phyloP scores from a whole-genome alignment of 2,888 invertebrate species.

The Dynastes tityus region DNA sequence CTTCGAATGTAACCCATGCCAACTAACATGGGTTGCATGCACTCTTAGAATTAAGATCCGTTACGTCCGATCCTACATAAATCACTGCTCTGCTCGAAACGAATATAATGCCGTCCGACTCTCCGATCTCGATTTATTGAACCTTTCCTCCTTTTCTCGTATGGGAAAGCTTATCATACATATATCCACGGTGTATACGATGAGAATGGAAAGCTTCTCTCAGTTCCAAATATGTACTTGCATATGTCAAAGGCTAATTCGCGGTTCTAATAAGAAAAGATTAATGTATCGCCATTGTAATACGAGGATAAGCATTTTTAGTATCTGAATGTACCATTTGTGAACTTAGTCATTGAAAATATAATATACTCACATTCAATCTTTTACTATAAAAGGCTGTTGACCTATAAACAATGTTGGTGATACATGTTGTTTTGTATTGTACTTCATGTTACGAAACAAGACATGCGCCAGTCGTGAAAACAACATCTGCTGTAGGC shows the following conservation, averaged over 20 bases:
- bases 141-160: conserved; percentile 7
- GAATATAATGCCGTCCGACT: background rate
- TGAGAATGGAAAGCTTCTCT: background rate
- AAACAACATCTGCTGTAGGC: too few species aligned
- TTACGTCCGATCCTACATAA: conserved; percentile 9
- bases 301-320: too few species aligned
- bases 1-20: conserved; percentile 10
- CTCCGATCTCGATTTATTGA: conserved; percentile 11
- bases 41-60: conserved; percentile 11
- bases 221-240: background rate
- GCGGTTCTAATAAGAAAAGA: background rate
- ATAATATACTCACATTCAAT: too few species aligned
- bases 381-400: too few species aligned
- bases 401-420: too few species aligned
- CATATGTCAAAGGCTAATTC: background rate
- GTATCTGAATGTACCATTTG: too few species aligned
- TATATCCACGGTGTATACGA: background rate
- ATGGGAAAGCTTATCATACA: background rate
- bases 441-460: too few species aligned
- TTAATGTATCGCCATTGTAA: background rate
- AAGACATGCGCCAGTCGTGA: too few species aligned
- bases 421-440: too few species aligned
- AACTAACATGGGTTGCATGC: conserved; percentile 18
- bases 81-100: conserved; percentile 15
- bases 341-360: too few species aligned